phyloP scores from a whole-genome alignment of 2,113 vertebrate genomes.

The Chlamydotis undulata region DNA sequence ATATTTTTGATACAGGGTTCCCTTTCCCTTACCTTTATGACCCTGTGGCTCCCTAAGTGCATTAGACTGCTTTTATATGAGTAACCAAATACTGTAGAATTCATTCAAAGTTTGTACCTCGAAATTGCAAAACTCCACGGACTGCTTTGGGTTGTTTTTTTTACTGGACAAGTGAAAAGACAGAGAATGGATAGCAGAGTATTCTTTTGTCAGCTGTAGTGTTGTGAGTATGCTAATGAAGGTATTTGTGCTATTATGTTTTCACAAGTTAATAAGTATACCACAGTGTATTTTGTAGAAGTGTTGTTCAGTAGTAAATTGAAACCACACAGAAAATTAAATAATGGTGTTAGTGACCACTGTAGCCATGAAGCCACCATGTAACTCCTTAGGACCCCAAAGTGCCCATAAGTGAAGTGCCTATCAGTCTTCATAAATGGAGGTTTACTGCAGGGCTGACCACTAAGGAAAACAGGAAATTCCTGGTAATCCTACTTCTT shows the following conservation, averaged over 20 bases:
- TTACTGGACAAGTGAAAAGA: neutral
- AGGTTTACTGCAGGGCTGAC: neutral
- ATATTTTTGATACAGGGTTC: neutral
- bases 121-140: neutral
- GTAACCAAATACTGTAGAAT: neutral
- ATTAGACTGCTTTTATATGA: neutral
- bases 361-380: neutral
- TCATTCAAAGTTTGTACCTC: neutral
- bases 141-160: neutral
- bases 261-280: neutral
- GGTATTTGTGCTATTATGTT: neutral
- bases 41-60: neutral
- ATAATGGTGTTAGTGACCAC: neutral
- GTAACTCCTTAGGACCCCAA: neutral
- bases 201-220: neutral
- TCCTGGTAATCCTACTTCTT: fast-evolving
- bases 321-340: neutral
- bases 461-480: neutral
- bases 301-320: neutral
- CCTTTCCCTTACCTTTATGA: constrained; percentile 38
- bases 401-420: neutral
- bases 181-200: neutral
- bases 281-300: neutral
- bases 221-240: neutral
- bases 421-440: neutral